Evolutionary conservation across 2,113 vertebrate species (phyloP).

Genomic region (Toxotes jaculatrix): DNA sequence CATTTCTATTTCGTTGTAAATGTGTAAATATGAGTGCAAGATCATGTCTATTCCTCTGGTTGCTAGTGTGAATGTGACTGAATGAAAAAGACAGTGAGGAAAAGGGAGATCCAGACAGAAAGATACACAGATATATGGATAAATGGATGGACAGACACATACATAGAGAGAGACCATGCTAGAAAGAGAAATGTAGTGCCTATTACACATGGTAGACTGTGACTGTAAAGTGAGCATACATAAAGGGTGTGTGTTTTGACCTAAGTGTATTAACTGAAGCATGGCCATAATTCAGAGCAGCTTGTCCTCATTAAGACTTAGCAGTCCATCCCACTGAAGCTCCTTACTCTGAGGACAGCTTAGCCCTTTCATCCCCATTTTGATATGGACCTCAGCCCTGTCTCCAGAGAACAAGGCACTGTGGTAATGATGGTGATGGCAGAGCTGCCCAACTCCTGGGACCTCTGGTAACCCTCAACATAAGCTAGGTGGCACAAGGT

Average conservation of each 20-base stretch:
- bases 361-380: constrained; percentile 73
- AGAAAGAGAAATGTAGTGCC: not conserved
- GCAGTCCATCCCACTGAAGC: constrained; percentile 72
- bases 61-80: not conserved
- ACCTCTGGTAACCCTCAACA: constrained; percentile 39
- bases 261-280: constrained; percentile 50
- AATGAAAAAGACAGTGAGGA: not conserved
- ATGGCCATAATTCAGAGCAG: constrained; percentile 73
- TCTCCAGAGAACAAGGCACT: constrained; percentile 21
- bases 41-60: not conserved
- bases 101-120: not conserved
- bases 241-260: constrained; percentile 21
- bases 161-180: not conserved
- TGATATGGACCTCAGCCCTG: constrained; percentile 67
- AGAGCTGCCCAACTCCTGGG: constrained; percentile 22
- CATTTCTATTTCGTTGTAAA: not conserved
- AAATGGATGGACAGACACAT: not conserved
- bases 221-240: constrained; percentile 17
- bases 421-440: constrained; percentile 29
- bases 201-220: not conserved
- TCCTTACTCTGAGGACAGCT: constrained; percentile 71
- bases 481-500: constrained; percentile 45
- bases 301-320: constrained; percentile 80
- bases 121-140: not conserved
- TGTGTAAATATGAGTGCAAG: not conserved